Evolutionary conservation across 2,113 vertebrate species (phyloP).

Genomic region (Petromus typicus): DNA sequence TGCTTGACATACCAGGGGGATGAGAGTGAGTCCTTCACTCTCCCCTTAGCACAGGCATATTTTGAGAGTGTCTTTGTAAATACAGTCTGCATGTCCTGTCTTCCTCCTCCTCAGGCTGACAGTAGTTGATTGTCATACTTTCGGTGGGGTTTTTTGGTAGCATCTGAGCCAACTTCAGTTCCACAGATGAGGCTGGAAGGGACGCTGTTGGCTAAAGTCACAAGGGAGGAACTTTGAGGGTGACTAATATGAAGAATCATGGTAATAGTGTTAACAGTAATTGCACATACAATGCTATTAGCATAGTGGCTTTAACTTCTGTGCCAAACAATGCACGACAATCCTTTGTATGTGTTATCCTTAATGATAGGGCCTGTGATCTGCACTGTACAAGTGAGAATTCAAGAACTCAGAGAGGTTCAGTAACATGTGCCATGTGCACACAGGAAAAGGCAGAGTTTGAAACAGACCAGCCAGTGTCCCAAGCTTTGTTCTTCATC

Average conservation of each 20-base stretch:
- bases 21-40: neutral
- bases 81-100: neutral
- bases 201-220: neutral
- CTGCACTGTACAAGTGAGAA: neutral
- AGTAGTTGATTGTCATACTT: neutral
- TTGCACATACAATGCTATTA: neutral
- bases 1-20: neutral
- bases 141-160: neutral
- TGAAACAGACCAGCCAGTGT: no score
- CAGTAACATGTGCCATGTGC: neutral
- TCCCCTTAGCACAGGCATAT: rapidly evolving
- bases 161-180: neutral
- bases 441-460: neutral
- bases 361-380: neutral
- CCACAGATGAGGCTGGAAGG: neutral
- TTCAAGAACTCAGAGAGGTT: neutral
- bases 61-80: neutral
- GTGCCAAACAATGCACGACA: neutral
- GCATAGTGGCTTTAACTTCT: neutral
- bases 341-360: neutral
- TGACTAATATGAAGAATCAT: neutral
- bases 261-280: neutral
- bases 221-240: neutral
- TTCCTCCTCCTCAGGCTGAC: neutral
- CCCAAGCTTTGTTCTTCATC: neutral